Percentiles rank a stretch among this genome's conserved stretches.
These are phyloP conservation scores for Ligdia adustata DNA, from an alignment of 2,888 invertebrate species.

Conservation along the genomic window DNA sequence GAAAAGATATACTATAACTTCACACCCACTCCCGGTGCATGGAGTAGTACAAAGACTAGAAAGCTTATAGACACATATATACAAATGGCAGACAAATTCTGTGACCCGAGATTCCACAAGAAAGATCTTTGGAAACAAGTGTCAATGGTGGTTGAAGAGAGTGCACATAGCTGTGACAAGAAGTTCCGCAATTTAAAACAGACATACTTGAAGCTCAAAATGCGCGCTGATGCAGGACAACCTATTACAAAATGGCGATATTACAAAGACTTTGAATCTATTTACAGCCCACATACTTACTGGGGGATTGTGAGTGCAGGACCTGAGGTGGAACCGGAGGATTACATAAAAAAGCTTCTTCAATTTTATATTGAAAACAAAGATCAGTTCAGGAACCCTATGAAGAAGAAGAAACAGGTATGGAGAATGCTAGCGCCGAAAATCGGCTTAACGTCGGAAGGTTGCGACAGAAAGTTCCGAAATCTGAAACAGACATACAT, in stretches of 20 bases:
- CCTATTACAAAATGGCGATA: conserved; percentile 69
- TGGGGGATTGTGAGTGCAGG: conserved; percentile 33
- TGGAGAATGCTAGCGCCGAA: conserved; percentile 63
- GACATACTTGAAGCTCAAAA: conserved; percentile 67
- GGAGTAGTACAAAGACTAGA: conserved; percentile 65
- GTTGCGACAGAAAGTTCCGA: conserved; percentile 72
- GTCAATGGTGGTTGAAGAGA: conserved; percentile 58
- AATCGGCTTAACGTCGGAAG: conserved; percentile 63
- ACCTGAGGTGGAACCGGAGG: conserved; percentile 51
- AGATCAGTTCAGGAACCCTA: conserved; percentile 63
- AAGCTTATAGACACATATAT: conserved; percentile 63
- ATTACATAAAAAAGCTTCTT: conserved; percentile 67
- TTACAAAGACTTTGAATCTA: conserved; percentile 68
- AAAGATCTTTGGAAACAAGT: conserved; percentile 75
- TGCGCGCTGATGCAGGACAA: conserved; percentile 54
- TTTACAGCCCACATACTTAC: conserved; percentile 45
- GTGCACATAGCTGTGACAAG: conserved; percentile 63
- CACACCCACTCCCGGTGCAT: conserved; percentile 57
- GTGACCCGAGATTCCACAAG: conserved; percentile 66
- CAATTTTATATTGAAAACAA: conserved; percentile 68
- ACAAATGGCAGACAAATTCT: conserved; percentile 67
- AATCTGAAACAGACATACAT: conserved; percentile 75
- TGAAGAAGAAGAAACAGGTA: conserved; percentile 64
- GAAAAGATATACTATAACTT: conserved; percentile 72
- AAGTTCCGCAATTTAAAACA: conserved; percentile 76